These are phyloP conservation scores for Lathronympha strigana DNA, from an alignment of 2,888 invertebrate genomes.

Conservation along the genomic window DNA sequence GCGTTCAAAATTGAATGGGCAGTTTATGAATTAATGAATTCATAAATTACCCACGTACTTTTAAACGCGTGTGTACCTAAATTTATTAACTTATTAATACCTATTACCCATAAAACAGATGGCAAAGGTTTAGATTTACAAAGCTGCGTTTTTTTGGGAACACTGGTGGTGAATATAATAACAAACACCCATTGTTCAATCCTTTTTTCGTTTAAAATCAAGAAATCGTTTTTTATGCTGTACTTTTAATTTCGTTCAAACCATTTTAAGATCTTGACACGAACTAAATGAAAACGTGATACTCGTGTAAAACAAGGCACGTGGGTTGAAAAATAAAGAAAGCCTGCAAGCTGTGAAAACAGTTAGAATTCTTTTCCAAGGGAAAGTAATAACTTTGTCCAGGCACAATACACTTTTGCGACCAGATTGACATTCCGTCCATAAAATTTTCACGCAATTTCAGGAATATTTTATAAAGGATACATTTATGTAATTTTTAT, in stretches of 20 bases:
- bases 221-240: too few relatives aligned
- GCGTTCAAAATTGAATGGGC: too few relatives aligned
- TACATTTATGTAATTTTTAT: conserved; percentile 15
- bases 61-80: too few relatives aligned
- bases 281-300: conserved; percentile 6
- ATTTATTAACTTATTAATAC: too few relatives aligned
- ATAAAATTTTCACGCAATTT: conserved; percentile 33
- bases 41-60: too few relatives aligned
- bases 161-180: too few relatives aligned
- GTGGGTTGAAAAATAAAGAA: conserved; percentile 12
- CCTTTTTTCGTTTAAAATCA: too few relatives aligned
- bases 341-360: conserved; percentile 17
- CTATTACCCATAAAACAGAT: too few relatives aligned
- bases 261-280: background rate
- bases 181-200: too few relatives aligned
- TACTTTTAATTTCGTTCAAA: background rate
- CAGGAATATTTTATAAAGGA: conserved; percentile 26
- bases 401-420: conserved; percentile 33
- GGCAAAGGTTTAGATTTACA: too few relatives aligned
- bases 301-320: background rate
- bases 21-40: too few relatives aligned
- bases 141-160: too few relatives aligned
- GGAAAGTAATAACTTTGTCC: conserved; percentile 35
- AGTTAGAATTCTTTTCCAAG: conserved; percentile 25
- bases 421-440: conserved; percentile 38